Conservation (phyloP, 2,113 vertebrate species). For the Proteles cristata region DNA sequence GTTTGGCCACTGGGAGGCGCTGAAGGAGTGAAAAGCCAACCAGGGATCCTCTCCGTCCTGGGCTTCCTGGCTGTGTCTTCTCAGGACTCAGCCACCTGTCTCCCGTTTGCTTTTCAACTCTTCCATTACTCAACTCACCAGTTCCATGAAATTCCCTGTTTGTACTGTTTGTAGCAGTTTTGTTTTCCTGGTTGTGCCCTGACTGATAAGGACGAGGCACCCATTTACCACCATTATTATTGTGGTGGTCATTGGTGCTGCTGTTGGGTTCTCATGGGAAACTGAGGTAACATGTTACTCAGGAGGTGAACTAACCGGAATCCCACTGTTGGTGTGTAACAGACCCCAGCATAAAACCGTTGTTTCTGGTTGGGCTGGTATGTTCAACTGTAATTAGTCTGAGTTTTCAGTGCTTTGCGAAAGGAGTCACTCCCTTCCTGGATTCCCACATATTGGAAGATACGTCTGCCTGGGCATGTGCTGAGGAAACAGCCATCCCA, state of each 20-base stretch:
- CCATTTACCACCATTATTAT: neutral
- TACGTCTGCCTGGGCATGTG: neutral
- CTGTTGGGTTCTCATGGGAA: neutral
- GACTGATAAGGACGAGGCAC: neutral
- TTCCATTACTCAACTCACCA: neutral
- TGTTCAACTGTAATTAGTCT: neutral
- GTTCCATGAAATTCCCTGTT: neutral
- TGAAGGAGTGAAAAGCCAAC: neutral
- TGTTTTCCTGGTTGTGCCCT: neutral
- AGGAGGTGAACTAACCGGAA: neutral
- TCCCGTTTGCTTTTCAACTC: neutral
- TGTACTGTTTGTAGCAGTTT: neutral
- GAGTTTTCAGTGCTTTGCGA: neutral
- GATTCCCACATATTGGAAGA: neutral
- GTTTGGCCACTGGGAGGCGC: neutral
- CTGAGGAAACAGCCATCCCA: neutral
- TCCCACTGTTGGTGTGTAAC: neutral
- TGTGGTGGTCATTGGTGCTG: neutral
- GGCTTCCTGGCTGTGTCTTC: neutral
- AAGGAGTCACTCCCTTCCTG: neutral
- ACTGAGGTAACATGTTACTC: neutral
- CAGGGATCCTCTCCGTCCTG: neutral
- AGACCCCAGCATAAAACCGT: neutral
- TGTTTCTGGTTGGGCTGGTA: neutral
- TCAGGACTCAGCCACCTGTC: neutral